A percentile compares a stretch with the other conserved stretches of the same genome.
Evolutionary conservation across 2,113 vertebrate genomes (phyloP).

Genomic region (Microtus montanus): DNA sequence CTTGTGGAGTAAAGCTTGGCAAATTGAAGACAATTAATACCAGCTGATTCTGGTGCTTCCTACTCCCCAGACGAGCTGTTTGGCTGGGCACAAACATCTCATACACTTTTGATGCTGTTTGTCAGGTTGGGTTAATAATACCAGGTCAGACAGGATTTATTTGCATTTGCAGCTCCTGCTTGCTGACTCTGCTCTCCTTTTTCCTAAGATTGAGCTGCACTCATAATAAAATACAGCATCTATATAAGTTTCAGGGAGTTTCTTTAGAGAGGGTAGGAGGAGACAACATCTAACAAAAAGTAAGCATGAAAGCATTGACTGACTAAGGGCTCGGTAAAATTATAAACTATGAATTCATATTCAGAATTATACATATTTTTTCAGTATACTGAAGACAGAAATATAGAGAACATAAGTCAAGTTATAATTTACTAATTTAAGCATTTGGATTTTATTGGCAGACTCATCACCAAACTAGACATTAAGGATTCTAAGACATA

Average conservation of each 20-base stretch:
- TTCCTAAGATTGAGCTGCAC: neutral
- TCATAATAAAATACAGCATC: neutral
- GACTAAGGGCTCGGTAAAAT: neutral
- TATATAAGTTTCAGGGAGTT: neutral
- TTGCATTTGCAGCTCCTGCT: neutral
- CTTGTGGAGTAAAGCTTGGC: neutral
- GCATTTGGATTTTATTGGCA: neutral
- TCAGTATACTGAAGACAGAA: neutral
- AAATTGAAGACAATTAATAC: neutral
- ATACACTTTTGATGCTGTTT: neutral
- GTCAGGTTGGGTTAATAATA: fast-evolving
- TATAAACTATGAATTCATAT: neutral
- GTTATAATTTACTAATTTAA: neutral
- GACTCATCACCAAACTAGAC: neutral
- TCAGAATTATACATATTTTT: neutral
- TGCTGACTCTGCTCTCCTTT: neutral
- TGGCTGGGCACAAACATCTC: neutral
- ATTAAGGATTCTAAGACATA: neutral
- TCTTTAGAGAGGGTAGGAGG: neutral
- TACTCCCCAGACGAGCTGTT: neutral
- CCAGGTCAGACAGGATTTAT: neutral
- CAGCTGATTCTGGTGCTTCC: neutral
- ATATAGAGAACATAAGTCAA: neutral
- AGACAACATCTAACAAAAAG: neutral
- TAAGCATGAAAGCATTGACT: neutral